phyloP scores from a whole-genome alignment of 2,888 invertebrate genomes.

The Mythimna loreyi region DNA sequence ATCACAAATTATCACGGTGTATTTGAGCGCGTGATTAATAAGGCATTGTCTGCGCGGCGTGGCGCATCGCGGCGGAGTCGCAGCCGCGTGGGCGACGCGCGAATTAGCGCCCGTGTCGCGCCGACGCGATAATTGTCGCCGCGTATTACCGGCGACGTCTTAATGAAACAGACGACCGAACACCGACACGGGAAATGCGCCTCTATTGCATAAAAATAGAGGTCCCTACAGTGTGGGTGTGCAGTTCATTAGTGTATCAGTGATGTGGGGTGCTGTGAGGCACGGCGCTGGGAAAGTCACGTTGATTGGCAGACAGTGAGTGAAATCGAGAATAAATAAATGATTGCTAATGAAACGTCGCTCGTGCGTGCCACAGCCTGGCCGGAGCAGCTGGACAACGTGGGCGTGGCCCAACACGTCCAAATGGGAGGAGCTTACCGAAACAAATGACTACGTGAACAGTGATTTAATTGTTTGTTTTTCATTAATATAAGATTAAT shows the following conservation, averaged over 20 bases:
- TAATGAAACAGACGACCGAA: constrained; percentile 60
- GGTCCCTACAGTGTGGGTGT: constrained; percentile 26
- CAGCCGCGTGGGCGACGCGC: constrained; percentile 57
- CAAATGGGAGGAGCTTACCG: constrained; percentile 19
- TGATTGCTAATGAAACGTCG: constrained; percentile 53
- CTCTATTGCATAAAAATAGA: constrained; percentile 30
- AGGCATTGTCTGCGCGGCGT: constrained; percentile 54
- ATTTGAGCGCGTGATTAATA: constrained; percentile 61
- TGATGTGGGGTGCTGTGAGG: constrained; percentile 31
- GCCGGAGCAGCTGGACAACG: constrained; percentile 7
- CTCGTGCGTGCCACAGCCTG: constrained; percentile 32
- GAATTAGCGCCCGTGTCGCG: constrained; percentile 58
- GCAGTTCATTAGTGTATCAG: constrained; percentile 35
- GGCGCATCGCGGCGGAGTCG: constrained; percentile 20
- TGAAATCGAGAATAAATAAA: constrained; percentile 65
- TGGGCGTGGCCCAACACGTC: constrained; percentile 3
- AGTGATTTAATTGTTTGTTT: background rate
- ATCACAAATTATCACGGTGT: constrained; percentile 42
- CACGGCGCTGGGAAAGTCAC: constrained; percentile 50
- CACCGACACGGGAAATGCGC: constrained; percentile 28
- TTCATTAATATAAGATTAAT: background rate
- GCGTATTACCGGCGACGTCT: constrained; percentile 65
- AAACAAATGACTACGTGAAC: constrained; percentile 1
- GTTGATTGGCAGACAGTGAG: constrained; percentile 61
- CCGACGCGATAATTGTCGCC: constrained; percentile 63